Percentiles rank a stretch among this genome's conserved stretches.
Evolutionary conservation across 2,888 invertebrate species (phyloP).

Genomic region (Flabesymbios commensalis): DNA sequence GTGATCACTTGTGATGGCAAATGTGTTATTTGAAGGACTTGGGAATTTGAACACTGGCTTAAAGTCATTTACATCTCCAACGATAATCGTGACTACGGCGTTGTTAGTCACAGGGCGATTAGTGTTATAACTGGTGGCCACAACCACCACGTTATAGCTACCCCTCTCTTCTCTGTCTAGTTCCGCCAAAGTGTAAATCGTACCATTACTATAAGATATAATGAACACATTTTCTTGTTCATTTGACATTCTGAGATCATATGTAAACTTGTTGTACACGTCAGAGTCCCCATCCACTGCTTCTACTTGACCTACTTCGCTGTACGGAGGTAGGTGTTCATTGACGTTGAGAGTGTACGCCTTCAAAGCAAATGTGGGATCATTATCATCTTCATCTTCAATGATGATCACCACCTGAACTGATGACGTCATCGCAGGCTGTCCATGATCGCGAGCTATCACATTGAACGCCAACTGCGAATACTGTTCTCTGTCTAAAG

Average conservation of each 20-base stretch:
- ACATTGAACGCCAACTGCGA: not conserved
- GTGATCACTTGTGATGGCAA: not conserved
- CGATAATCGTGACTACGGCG: conserved; percentile 2
- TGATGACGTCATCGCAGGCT: not conserved
- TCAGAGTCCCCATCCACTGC: conserved; percentile 52
- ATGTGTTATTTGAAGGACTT: not conserved
- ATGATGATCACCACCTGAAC: conserved; percentile 4
- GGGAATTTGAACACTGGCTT: conserved; percentile 7
- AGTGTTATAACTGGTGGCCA: not conserved
- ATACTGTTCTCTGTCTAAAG: conserved; percentile 7
- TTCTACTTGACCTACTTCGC: conserved; percentile 54
- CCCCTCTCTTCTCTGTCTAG: conserved; percentile 4
- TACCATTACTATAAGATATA: conserved; percentile 11
- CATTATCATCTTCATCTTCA: conserved; percentile 11
- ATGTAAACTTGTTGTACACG: conserved; percentile 41
- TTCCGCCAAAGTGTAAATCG: conserved; percentile 4
- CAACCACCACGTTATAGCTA: not conserved
- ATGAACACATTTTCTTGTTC: conserved; percentile 64
- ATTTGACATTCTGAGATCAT: conserved; percentile 68
- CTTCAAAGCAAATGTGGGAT: not conserved
- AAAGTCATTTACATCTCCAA: conserved; percentile 12
- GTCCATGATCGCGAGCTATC: conserved; percentile 5
- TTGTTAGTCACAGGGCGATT: not conserved
- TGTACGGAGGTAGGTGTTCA: conserved; percentile 55
- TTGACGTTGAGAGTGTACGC: not conserved